Conservation (phyloP, 2,113 vertebrate genomes). For the Zapornia atra region DNA sequence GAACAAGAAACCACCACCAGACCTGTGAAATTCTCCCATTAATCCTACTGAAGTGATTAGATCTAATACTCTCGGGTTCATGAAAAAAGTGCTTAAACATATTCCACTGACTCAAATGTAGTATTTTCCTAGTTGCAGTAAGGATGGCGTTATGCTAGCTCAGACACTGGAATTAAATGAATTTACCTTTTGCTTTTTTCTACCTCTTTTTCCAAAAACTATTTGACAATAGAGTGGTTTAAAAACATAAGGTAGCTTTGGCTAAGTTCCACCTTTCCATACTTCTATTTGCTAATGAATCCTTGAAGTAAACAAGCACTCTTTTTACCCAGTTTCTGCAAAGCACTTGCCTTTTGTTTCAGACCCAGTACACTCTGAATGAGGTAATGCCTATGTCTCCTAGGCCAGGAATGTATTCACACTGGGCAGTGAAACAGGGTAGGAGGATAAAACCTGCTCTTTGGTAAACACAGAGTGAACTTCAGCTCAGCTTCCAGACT, state of each 20-base stretch:
- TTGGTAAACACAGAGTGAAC: constrained; percentile 19
- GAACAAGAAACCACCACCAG: constrained; percentile 21
- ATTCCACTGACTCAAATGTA: background rate
- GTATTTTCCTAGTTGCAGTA: background rate
- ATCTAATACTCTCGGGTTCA: background rate
- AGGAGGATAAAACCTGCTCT: constrained; percentile 17
- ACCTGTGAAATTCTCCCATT: background rate
- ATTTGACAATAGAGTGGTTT: background rate
- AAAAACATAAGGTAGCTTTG: background rate
- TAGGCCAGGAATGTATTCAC: constrained; percentile 18
- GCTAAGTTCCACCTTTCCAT: background rate
- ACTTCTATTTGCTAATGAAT: constrained; percentile 14
- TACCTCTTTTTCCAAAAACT: background rate
- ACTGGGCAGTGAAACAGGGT: background rate
- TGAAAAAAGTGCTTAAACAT: background rate
- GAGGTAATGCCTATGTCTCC: constrained; percentile 30
- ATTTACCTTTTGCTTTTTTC: background rate
- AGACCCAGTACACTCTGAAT: background rate
- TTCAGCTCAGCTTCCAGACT: constrained; percentile 1
- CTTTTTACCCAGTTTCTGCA: constrained; percentile 7
- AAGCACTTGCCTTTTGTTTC: constrained; percentile 34
- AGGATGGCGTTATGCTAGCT: background rate
- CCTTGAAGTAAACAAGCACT: constrained; percentile 11
- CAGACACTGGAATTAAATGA: background rate
- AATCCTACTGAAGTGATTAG: background rate